These are phyloP conservation scores for Benitochromis conjunctus DNA, from an alignment of 2,113 vertebrate genomes.

Conservation along the genomic window DNA sequence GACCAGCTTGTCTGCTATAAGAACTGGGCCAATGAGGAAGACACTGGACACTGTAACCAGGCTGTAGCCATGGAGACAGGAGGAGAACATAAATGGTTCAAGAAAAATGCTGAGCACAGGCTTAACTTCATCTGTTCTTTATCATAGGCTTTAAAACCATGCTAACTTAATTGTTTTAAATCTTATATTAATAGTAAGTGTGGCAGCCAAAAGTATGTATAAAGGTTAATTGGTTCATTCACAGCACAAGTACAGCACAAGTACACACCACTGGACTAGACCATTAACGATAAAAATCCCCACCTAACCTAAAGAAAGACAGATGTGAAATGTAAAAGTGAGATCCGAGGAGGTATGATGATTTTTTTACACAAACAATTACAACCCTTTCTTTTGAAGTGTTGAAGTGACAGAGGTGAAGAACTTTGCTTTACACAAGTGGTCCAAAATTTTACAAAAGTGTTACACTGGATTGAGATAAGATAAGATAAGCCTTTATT, in stretches of 20 bases:
- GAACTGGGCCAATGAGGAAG: neutral
- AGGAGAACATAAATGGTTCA: neutral
- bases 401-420: no score
- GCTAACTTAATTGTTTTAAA: neutral
- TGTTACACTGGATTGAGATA: neutral
- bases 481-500: no score
- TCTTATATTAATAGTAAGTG: neutral
- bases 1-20: neutral
- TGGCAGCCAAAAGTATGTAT: no score
- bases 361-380: no score
- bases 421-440: neutral
- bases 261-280: no score
- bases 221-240: no score
- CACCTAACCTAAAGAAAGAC: no score
- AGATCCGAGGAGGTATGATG: no score
- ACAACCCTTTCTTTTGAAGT: no score
- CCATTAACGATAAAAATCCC: no score
- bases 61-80: neutral
- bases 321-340: no score
- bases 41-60: accelerated
- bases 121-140: conserved; percentile 27
- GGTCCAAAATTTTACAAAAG: neutral
- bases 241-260: no score
- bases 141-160: neutral
- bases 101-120: accelerated